Evolutionary conservation across 35 echinoderm and acorn worm genomes (phyloP), one percentile per base, ranked within the genome.

Genomic region (Amphiura filiformis): DNA sequence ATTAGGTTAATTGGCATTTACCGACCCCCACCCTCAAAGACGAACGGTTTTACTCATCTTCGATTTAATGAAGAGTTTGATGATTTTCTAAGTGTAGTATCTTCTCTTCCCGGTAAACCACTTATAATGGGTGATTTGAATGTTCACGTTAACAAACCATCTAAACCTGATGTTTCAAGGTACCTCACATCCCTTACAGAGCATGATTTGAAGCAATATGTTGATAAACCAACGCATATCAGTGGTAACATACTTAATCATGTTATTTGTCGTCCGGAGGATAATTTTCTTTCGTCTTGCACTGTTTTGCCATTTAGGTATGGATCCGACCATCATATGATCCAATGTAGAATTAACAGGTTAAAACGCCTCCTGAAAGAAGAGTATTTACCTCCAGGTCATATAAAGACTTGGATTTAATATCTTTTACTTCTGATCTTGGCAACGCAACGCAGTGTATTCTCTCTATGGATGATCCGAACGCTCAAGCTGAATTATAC

Each of bases 11-110:
- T 85, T 32, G 28, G 37, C 26, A 38, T 90, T 14, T 84, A 90
- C 88, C 36, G 89, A n/a, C 89, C 89, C 26, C 89, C 89, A 14
- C 89, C 70, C 12, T 90, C 81, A 36, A 35, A 33, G 22, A 39
- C 33, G 15, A 91, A 91, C 38, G 70, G 81, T 15, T 56, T 84
- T 11, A 91, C 82, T 18, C 32, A 35, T 0, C 35, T 15, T 65
- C 13, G 15, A 35, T 84, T 90, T 35, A 61, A 84, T 0, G 65
- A 78, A 47, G 89, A 91, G 39, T 44, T 91, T 1, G 82, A 65
- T 65, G 81, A 79, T 0, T 85, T 91, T 56, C 36, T 89, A 1
- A 14, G 44, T 13, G 76, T 26, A 0, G 13, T 38, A 34, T 78
- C 40, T 37, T 23, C 44, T 38, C 23, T 77, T 20, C 79, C 78